Evolutionary conservation across 2,113 vertebrate genomes (phyloP).

Genomic region (Xenopus tropicalis): UCB_Xtro_10.0 CM004448.2:74152501-74153000

Average conservation of each 20-base stretch:
- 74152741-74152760: constrained; percentile 28
- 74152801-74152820: constrained; percentile 14
- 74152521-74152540: not conserved
- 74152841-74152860: not conserved
- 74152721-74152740: constrained; percentile 39
- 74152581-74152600: not conserved
- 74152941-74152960: too few species aligned
- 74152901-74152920: too few species aligned
- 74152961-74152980: too few species aligned
- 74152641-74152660: not conserved
- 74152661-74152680: not conserved
- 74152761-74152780: constrained; percentile 32
- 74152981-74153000: too few species aligned
- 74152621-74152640: not conserved
- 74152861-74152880: too few species aligned
- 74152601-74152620: not conserved
- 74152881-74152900: too few species aligned
- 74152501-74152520: not conserved
- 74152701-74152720: constrained; percentile 25
- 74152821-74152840: constrained; percentile 6
- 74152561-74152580: not conserved
- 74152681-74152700: constrained; percentile 11
- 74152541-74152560: not conserved
- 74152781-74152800: constrained; percentile 29
- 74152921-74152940: too few species aligned